phyloP scores from a whole-genome alignment of 35 echinoderm and acorn worm genomes.

The Ophioderma brevispina region DNA sequence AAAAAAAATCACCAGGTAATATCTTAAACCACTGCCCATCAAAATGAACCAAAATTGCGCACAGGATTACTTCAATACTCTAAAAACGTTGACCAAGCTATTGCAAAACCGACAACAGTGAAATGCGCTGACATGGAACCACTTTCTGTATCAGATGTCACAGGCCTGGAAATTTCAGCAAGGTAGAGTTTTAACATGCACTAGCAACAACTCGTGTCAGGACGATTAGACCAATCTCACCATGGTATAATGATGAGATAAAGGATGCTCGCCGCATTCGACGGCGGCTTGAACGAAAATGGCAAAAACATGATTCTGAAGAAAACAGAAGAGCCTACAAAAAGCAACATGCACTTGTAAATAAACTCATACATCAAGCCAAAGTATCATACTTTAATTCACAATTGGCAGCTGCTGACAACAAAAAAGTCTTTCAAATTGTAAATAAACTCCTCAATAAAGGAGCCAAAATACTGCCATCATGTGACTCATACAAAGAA shows the following conservation, averaged over 20 bases:
- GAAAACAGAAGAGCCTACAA: not conserved
- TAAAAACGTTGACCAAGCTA: too few species aligned
- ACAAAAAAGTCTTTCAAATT: not conserved
- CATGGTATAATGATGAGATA: not conserved
- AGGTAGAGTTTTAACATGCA: too few species aligned
- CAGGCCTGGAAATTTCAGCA: too few species aligned
- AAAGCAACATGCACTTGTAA: not conserved
- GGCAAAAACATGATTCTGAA: not conserved
- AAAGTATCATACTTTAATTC: not conserved
- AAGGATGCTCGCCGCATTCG: not conserved
- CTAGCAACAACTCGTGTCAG: not conserved
- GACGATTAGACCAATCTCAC: not conserved
- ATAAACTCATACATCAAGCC: not conserved
- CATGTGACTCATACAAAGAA: not conserved
- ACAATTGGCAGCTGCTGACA: not conserved
- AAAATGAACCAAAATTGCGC: too few species aligned
- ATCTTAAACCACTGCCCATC: too few species aligned
- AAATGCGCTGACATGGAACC: too few species aligned
- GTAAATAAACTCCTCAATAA: not conserved
- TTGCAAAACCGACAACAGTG: too few species aligned
- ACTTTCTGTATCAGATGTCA: too few species aligned
- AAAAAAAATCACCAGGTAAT: too few species aligned
- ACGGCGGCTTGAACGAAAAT: not conserved
- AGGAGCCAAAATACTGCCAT: not conserved
- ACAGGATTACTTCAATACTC: too few species aligned